Base-by-base conservation (phyloP, 2,888 invertebrate species). In the Drosophila stalkeri region DNA sequence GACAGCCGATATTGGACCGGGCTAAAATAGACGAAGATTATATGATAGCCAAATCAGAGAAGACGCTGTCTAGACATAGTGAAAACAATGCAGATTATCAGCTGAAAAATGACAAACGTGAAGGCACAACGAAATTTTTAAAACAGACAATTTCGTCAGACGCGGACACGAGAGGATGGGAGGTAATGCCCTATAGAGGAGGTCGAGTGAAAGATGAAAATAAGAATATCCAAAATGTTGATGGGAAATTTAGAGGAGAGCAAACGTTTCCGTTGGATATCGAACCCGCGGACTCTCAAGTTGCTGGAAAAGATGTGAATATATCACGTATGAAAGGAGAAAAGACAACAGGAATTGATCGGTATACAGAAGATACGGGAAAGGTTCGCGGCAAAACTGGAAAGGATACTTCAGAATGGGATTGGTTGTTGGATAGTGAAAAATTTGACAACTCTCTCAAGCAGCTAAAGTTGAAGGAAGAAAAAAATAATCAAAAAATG, bases 361-460 rank as follows among this genome's bases (percentile, higher is more conserved):
- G 9, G 27, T 2, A 14, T 8, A 37, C 35, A 2, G 35, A 49
- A 9, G 31, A 2, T 4, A 43, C 16, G 20, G 2, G 37, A 62
- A 31, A 51, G 49, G n/a, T 14, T 18, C 69, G n/a, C 41, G 55
- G 59, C 12, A 62, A 62, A 43, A 51, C 39, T 12, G 44, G 49
- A 23, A 44, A 55, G 7, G 27, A 11, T 16, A 31, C 16, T 1
- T 62, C 75, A 31, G 87, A 80, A 75, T 86, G 82, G 84, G 71
- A 80, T 46, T 82, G 87, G 84, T 20, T 84, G 51, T 60, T 55
- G n/a, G 67, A 71, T 16, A 64, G 39, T 8, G 47, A 76, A 0
- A 47, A 61, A 12, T 16, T 57, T 2, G 62, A 66, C 2, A 27
- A 41, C 2, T 20, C 47, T 41, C 20, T 60, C 20, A 47, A 60